Evolutionary conservation across 1,140 invertebrate genomes (phyloP).

Genomic region (Holcopasites calliopsidis): DNA sequence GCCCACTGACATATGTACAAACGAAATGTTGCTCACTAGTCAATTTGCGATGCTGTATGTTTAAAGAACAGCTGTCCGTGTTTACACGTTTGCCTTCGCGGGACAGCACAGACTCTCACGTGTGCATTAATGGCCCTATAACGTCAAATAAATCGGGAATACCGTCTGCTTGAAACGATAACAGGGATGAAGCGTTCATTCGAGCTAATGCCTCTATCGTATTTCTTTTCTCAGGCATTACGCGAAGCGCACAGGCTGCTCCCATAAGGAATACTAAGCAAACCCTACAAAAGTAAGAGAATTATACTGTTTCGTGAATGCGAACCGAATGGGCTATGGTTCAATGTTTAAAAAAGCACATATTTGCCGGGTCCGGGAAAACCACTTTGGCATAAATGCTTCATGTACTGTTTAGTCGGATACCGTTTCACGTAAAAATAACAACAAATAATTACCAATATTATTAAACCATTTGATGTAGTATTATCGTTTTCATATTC

Average conservation of each 20-base stretch:
- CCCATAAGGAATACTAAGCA: not conserved
- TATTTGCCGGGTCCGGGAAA: too few species aligned
- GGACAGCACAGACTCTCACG: not conserved
- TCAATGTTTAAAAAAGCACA: too few species aligned
- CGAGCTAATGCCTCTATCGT: not conserved
- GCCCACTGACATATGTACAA: not conserved
- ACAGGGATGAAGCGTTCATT: not conserved
- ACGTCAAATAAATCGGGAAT: constrained; percentile 2
- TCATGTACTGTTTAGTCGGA: too few species aligned
- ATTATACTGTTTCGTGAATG: not conserved
- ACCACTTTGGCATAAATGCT: too few species aligned
- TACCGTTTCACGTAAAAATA: too few species aligned
- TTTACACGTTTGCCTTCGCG: constrained; percentile 5
- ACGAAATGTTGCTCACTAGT: not conserved
- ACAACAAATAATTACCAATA: too few species aligned
- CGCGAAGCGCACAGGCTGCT: too few species aligned
- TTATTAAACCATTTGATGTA: too few species aligned
- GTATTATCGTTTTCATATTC: too few species aligned
- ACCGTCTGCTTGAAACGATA: not conserved
- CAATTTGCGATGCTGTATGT: not conserved
- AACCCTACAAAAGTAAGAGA: not conserved
- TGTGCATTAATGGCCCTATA: constrained; percentile 7
- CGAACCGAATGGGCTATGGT: too few species aligned
- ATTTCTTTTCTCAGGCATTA: not conserved
- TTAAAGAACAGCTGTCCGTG: not conserved